Base-by-base conservation (phyloP, 2,113 vertebrate species). In the Blennius ocellaris region DNA sequence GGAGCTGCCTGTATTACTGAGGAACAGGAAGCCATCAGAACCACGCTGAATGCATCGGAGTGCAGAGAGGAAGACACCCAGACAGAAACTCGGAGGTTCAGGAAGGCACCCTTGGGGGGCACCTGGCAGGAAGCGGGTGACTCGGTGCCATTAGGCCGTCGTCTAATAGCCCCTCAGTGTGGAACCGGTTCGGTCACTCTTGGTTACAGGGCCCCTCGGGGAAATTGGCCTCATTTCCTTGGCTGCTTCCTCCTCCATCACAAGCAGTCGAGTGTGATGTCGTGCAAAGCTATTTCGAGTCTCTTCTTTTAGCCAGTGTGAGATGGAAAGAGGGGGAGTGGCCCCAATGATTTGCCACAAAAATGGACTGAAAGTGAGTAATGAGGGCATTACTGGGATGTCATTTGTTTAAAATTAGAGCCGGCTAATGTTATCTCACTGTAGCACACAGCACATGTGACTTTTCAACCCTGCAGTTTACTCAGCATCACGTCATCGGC, bases 181-280 rank as follows among this genome's bases (percentile, higher is more conserved):
- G 60, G 68, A 73, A 83, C 70, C 67, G 67, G 50, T 64, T 78
- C 69, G 55, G 69, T 53, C 5, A 4, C 36, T 68, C 54, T 39
- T 70, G 68, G 82, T 76, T 69, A 58, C 61, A 55, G 72, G 76
- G 76, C 81, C 74, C 73, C 59, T 50, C 9, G 9, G 77, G 76
- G 77, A 91, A 90, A 93, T 90, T 84, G 64, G 40, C 49, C 87
- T 91, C 58, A 90, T 93, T 92, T 93, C 90, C 88, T 87, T 67
- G 68, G 65, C 83, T 92, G 82, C 86, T 92, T 93, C 83, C 72
- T 84, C 62, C 60, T 84, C 61, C 78, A 80, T 80, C 61, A 37
- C 61, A 69, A 30, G 21, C 21, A 76, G 30, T 16, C 5, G 61
- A 8, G 58, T 21, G 77, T 37, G 74, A 75, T 68, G 36, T 57